Percentiles rank a stretch among this genome's conserved stretches.
Conservation (phyloP, 2,797 vertebrate genomes). For the Sparidentex hasta region DNA sequence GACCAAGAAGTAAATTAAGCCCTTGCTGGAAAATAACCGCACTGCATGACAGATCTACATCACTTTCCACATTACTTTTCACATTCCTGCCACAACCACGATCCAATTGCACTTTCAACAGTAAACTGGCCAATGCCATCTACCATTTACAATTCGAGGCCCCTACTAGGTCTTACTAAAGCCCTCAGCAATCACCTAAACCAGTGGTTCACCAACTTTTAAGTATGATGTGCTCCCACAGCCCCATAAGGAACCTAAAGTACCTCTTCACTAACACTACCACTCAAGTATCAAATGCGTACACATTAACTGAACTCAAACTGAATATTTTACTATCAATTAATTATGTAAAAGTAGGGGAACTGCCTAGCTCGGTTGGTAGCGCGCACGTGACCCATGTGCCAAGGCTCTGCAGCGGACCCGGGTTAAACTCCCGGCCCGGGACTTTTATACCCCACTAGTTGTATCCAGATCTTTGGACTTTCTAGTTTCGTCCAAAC, state of each 20-base stretch:
- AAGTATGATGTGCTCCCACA: not conserved
- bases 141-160: constrained; percentile 36
- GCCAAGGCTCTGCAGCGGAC: no score
- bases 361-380: no score
- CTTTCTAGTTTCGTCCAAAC: no score
- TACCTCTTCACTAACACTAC: not conserved
- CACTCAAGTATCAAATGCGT: not conserved
- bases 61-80: constrained; percentile 75
- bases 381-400: no score
- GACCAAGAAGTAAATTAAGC: constrained; percentile 68
- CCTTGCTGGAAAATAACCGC: constrained; percentile 68
- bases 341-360: not conserved
- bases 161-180: constrained; percentile 22
- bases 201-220: not conserved
- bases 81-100: constrained; percentile 69
- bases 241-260: not conserved
- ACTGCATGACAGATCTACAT: constrained; percentile 69
- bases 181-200: constrained; percentile 23
- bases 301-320: not conserved
- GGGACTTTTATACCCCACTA: not conserved
- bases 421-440: no score
- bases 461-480: not conserved
- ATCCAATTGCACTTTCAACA: constrained; percentile 66
- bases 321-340: not conserved
- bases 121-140: constrained; percentile 59